Evolutionary conservation across 92 coral and sea anemone species (phyloP), one percentile per base, ranked within the genome.

Genomic region (Phenganax marumi): DNA sequence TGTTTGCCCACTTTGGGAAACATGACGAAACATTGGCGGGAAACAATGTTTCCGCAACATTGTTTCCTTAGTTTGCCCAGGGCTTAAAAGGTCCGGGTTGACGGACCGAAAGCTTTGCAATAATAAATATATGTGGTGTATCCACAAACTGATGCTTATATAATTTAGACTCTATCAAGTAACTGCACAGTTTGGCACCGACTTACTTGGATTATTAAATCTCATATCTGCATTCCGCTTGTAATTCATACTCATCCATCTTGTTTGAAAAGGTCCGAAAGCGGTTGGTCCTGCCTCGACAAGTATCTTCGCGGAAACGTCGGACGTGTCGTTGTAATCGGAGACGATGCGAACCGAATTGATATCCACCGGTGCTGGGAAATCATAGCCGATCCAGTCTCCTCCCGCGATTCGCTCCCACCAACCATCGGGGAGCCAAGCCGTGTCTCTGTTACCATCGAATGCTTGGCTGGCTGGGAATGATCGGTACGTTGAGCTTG

Each of bases 361-460:
- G 17, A 95, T 65, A 53, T 90, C 87, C 0, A 95, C 98, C 46
- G 98, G 98, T 8, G 78, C 70, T 3, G 73, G 76, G 70, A 95
- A 95, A 70, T 89, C 85, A 46, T 91, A 93, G 0, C 92, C 98
- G 65, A 95, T 81, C 79, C 91, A 95, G 71, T 95, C 98, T 54
- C 85, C 85, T 12, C 98, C 98, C 46, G 97, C 87, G 0, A 71
- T 78, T 6, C 97, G 89, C 26, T 91, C 91, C 85, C 90, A 92
- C 98, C 98, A 95, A 23, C 98, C 98, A 33, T 92, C 97, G 0
- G 98, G 98, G 19, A 95, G 68, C 98, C 98, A 95, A 68, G 89
- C 90, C 0, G 92, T 89, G n/a, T 81, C 82, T n/a, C 74, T 55
- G 18, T 88, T 83, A 24, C 91, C 90, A 54, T 91, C 91, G 65